A percentile compares a stretch with the other conserved stretches of the same genome.
Evolutionary conservation across 2,113 vertebrate genomes (phyloP).

Genomic region (Heterochromis multidens): DNA sequence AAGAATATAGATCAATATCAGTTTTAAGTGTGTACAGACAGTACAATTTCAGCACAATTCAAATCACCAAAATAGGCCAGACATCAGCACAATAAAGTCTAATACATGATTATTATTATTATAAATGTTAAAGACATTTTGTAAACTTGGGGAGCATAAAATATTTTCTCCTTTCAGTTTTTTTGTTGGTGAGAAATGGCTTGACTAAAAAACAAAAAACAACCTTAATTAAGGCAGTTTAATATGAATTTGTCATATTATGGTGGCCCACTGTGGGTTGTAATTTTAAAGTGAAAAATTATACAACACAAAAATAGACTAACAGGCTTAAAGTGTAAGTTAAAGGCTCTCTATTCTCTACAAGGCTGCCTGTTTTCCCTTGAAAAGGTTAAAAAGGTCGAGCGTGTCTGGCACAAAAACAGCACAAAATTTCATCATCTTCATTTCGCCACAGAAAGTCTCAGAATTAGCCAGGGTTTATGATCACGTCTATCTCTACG

Average conservation of each 20-base stretch:
- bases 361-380: neutral
- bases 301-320: neutral
- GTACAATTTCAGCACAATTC: neutral
- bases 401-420: neutral
- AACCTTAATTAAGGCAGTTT: neutral
- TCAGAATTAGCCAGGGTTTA: neutral
- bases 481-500: neutral
- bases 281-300: neutral
- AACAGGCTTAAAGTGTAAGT: neutral
- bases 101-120: neutral
- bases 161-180: neutral
- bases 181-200: neutral
- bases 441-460: neutral
- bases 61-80: neutral
- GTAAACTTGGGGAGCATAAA: neutral
- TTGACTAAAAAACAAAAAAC: neutral
- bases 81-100: no score
- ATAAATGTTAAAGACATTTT: neutral
- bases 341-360: neutral
- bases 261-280: neutral
- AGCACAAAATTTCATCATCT: neutral
- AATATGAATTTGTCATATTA: neutral
- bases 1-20: neutral
- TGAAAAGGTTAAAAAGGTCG: conserved; percentile 41
- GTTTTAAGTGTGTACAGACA: neutral